Evolutionary conservation across 2,113 vertebrate species (phyloP).

Genomic region (Ictidomys tridecemlineatus): DNA sequence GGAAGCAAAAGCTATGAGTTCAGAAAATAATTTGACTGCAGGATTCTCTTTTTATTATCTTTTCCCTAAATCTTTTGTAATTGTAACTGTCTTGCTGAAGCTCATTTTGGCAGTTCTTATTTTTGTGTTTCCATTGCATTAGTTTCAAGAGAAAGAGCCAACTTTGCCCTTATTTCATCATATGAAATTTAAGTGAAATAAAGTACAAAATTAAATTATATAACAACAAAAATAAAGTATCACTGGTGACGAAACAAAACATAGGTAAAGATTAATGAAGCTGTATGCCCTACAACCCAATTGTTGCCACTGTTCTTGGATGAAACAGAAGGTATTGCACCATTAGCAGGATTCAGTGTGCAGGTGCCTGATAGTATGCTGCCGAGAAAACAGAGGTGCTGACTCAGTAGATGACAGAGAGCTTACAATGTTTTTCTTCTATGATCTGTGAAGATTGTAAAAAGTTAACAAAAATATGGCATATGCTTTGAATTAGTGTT

Average conservation of each 20-base stretch:
- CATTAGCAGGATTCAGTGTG: too few relatives aligned
- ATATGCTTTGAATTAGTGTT: not conserved
- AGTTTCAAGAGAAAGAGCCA: slow-evolving; percentile 1
- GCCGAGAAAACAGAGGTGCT: fast-evolving
- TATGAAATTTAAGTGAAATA: slow-evolving; percentile 22
- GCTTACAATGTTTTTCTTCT: not conserved
- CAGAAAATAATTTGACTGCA: not conserved
- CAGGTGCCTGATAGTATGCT: fast-evolving
- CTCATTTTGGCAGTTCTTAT: not conserved
- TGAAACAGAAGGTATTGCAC: not conserved
- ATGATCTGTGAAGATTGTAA: not conserved
- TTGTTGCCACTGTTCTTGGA: not conserved
- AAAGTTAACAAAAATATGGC: not conserved
- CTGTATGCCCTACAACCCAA: not conserved
- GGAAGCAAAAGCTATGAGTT: not conserved
- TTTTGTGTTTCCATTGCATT: slow-evolving; percentile 1
- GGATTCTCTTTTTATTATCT: not conserved
- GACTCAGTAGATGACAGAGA: not conserved
- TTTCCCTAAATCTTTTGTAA: not conserved
- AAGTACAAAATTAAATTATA: not conserved
- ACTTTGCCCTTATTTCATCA: not conserved
- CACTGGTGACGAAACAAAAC: not conserved
- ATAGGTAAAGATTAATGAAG: not conserved
- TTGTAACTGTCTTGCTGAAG: not conserved
- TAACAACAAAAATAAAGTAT: slow-evolving; percentile 20